Evolutionary conservation across 2,797 vertebrate species (phyloP), one percentile per base, ranked within the genome.

Genomic region (Sebastiscus albofasciatus): DNA sequence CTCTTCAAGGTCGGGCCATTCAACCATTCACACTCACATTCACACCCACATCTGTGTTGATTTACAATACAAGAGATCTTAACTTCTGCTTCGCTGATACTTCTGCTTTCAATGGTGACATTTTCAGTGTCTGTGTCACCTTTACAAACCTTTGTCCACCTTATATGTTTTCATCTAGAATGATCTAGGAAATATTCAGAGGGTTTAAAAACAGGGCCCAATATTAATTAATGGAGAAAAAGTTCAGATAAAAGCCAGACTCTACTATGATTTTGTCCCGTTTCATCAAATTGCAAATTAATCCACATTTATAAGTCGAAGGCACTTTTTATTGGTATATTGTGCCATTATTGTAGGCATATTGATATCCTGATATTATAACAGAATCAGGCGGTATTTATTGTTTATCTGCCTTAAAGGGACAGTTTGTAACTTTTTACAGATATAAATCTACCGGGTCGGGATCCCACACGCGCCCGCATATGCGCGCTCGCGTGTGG

Each of bases 61-160:
- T 46, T 62, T 14, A 70, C 18, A 56, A 29, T 34, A 39, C 5
- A 55, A 34, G 4, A 10, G 9, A 22, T 22, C 1, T 31, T 9
- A 36, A 76, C 39, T 76, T 79, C 68, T 59, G 55, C 55, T 75
- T 77, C 2, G 33, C 20, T 24, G 18, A 29, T 7, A 75, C 62
- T 79, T 72, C 58, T 73, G 31, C 64, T 72, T 72, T 26, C 13
- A 42, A 22, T 31, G 33, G 8, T 26, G 12, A 59, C 2, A n/a
- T 31, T 56, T 66, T 62, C 20, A 20, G 31, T 31, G n/a, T 49
- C 31, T 58, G 22, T 49, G 20, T 67, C 22, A 34, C 6, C 5
- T 24, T 33, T 34, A 65, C 1, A 26, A 79, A 42, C 3, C 20
- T 79, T 42, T 75, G 12, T 2, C n/a, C n/a, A 54, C 34, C 8